phyloP scores from a whole-genome alignment of 2,113 vertebrate genomes.

The Hippocampus abdominalis region DNA sequence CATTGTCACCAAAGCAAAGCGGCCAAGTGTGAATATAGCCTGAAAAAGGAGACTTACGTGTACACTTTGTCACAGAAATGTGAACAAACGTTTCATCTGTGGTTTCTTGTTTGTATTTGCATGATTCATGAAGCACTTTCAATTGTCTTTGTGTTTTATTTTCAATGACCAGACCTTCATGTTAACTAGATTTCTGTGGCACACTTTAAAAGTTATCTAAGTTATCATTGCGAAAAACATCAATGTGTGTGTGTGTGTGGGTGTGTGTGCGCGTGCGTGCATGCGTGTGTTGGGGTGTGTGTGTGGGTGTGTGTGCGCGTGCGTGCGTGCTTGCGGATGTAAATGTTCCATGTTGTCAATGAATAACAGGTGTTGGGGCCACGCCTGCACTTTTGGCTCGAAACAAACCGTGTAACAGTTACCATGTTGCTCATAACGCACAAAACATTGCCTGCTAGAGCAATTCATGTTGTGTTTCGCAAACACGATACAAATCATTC shows the following conservation, averaged over 20 bases:
- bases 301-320: not conserved
- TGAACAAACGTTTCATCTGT: too few relatives aligned
- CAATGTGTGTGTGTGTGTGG: too few relatives aligned
- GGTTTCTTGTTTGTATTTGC: not conserved
- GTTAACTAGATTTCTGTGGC: not conserved
- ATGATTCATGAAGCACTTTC: not conserved
- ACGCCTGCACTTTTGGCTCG: slow-evolving; percentile 18
- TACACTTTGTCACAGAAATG: not conserved
- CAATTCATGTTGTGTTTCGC: slow-evolving; percentile 16
- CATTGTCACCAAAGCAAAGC: too few relatives aligned
- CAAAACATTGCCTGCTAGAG: slow-evolving; percentile 23
- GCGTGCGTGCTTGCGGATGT: slow-evolving; percentile 8
- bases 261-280: not conserved
- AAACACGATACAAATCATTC: slow-evolving; percentile 8
- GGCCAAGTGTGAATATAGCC: too few relatives aligned
- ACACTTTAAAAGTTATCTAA: not conserved
- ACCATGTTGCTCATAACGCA: slow-evolving; percentile 41
- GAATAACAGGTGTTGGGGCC: slow-evolving; percentile 56
- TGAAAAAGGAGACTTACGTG: too few relatives aligned
- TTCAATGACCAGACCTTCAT: not conserved
- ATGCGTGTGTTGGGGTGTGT: not conserved
- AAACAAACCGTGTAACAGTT: slow-evolving; percentile 36
- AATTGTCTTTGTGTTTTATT: not conserved
- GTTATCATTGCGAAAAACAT: not conserved
- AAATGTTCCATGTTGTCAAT: slow-evolving; percentile 57